These are phyloP conservation scores for Xerus inauris DNA, from an alignment of 2,113 vertebrate genomes.

Conservation along the genomic window DNA sequence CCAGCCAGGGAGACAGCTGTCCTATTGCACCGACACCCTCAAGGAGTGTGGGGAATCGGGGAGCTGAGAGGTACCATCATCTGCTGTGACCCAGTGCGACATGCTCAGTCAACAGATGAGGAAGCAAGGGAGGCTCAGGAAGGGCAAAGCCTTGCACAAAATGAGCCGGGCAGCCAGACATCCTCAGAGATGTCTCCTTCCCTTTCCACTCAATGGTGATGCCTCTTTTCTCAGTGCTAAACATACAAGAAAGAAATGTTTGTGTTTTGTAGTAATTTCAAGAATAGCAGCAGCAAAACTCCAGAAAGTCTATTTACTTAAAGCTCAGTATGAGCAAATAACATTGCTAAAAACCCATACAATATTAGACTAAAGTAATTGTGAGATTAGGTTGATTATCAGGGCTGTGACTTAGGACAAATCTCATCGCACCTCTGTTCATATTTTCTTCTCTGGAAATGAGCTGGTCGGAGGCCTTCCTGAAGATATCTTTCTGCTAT, in stretches of 20 bases:
- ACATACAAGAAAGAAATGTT: background rate
- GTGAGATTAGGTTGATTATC: background rate
- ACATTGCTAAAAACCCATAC: background rate
- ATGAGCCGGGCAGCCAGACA: background rate
- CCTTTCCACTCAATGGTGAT: background rate
- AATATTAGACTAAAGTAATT: background rate
- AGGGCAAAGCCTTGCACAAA: background rate
- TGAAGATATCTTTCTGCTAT: background rate
- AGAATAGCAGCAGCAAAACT: background rate
- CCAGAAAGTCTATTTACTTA: background rate
- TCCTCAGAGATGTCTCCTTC: background rate
- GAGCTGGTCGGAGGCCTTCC: background rate
- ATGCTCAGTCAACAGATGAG: background rate
- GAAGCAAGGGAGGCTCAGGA: background rate
- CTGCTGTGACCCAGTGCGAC: accelerated
- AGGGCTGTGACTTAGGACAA: background rate
- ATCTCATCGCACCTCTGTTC: background rate
- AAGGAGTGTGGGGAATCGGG: background rate
- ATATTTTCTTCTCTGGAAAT: background rate
- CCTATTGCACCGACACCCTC: background rate
- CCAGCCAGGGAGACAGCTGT: background rate
- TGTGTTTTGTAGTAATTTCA: background rate
- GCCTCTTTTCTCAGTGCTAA: background rate
- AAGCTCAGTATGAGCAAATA: background rate
- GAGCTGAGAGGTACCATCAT: background rate